phyloP scores from a whole-genome alignment of 2,113 vertebrate genomes.

The Pionites leucogaster region DNA sequence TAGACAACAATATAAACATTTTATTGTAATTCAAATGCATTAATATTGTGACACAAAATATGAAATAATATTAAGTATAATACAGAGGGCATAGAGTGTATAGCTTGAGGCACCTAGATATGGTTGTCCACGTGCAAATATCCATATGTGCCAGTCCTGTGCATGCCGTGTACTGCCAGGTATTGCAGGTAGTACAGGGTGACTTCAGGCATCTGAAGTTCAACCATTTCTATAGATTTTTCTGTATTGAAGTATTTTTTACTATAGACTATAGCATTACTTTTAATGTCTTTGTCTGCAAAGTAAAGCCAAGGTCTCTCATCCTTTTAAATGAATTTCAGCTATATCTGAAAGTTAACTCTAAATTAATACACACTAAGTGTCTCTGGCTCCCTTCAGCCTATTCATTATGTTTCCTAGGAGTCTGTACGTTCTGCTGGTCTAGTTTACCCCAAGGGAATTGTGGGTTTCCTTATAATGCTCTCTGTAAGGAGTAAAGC shows the following conservation, averaged over 20 bases:
- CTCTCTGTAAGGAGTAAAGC: background rate
- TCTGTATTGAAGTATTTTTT: background rate
- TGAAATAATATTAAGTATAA: background rate
- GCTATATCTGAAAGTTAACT: background rate
- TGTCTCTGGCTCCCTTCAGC: background rate
- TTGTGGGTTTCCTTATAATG: background rate
- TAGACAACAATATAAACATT: background rate
- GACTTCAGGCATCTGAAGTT: background rate
- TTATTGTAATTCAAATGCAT: background rate
- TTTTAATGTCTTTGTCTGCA: background rate
- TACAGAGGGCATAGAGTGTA: background rate
- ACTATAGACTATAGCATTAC: background rate
- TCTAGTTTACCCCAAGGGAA: accelerated
- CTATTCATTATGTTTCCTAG: background rate
- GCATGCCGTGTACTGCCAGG: background rate
- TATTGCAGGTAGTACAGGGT: background rate
- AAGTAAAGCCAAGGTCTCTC: background rate
- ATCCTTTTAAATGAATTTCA: background rate
- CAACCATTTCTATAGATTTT: background rate
- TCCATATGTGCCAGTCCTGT: accelerated
- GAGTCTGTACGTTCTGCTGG: background rate
- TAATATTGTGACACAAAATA: background rate
- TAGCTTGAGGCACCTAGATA: background rate
- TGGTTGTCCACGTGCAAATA: background rate
- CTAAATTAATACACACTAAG: background rate